phyloP scores from a whole-genome alignment of 2,113 vertebrate genomes.

The Oryzias woworae region DNA sequence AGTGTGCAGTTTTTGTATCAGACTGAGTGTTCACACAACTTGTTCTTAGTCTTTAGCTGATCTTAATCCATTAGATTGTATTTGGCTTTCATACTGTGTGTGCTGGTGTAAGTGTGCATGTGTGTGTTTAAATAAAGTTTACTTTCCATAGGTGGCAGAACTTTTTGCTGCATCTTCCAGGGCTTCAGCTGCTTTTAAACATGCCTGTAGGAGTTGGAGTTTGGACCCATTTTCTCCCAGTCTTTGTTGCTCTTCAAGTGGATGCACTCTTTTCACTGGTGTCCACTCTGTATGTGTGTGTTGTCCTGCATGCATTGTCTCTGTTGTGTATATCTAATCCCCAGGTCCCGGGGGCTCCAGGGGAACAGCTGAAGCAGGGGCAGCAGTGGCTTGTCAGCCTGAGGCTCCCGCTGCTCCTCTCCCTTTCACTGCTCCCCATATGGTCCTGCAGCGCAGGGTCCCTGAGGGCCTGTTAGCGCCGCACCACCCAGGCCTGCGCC shows the following conservation, averaged over 20 bases:
- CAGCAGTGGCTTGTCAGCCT: slow-evolving; percentile 88
- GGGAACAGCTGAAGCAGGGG: slow-evolving; percentile 88
- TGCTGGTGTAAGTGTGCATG: background rate
- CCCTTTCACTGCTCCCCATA: slow-evolving; percentile 94
- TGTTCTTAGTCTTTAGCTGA: no score
- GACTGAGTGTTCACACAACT: no score
- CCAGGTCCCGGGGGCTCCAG: slow-evolving; percentile 85
- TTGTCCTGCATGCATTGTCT: slow-evolving; percentile 60
- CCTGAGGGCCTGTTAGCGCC: slow-evolving; percentile 94
- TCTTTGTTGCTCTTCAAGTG: slow-evolving; percentile 36
- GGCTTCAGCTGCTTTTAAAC: slow-evolving; percentile 13
- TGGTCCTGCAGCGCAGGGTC: slow-evolving; percentile 89
- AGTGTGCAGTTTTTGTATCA: no score
- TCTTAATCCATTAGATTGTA: no score
- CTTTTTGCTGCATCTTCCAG: slow-evolving; percentile 21
- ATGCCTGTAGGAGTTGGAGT: slow-evolving; percentile 2
- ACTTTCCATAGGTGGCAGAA: background rate
- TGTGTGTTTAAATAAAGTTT: background rate
- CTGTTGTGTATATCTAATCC: slow-evolving; percentile 82
- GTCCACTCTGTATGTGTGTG: slow-evolving; percentile 29
- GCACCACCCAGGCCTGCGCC: slow-evolving; percentile 84
- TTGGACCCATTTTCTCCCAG: slow-evolving; percentile 7
- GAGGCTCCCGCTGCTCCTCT: slow-evolving; percentile 83
- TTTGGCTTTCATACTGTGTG: background rate
- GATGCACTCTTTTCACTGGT: slow-evolving; percentile 19